Conservation (phyloP, 2,113 vertebrate genomes). For the Eublepharis macularius region DNA sequence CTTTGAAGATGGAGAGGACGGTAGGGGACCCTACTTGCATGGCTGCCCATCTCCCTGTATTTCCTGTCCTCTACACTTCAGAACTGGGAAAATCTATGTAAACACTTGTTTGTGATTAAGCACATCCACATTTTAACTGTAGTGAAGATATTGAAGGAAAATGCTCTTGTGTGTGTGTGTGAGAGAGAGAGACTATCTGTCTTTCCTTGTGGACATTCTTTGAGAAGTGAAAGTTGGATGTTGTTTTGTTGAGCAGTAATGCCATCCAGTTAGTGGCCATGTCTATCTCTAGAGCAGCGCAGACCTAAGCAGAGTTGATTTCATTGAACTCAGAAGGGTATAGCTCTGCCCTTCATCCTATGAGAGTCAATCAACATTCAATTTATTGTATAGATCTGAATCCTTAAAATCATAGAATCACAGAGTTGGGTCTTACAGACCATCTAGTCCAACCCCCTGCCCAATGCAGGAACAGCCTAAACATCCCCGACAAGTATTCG, state of each 20-base stretch:
- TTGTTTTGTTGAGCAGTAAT: not conserved
- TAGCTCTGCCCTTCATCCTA: not conserved
- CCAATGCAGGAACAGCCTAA: too few species aligned
- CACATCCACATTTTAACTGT: not conserved
- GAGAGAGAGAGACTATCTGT: too few species aligned
- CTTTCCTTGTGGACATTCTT: not conserved
- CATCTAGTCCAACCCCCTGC: too few species aligned
- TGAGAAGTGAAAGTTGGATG: not conserved
- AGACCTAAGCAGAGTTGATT: too few species aligned
- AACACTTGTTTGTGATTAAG: not conserved
- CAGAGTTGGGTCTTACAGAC: too few species aligned
- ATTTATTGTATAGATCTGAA: not conserved
- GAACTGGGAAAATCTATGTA: not conserved
- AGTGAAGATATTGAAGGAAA: not conserved
- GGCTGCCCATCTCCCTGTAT: not conserved
- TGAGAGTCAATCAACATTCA: not conserved
- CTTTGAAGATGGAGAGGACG: not conserved
- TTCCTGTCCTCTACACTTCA: not conserved
- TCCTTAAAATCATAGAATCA: too few species aligned
- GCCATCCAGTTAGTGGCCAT: not conserved
- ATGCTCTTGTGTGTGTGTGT: too few species aligned
- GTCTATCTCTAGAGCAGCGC: not conserved
- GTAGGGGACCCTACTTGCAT: not conserved
- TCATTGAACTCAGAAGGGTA: too few species aligned
- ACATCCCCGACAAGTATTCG: too few species aligned